Base-by-base conservation (phyloP, 2,888 invertebrate species). In the Spisula solida region DNA sequence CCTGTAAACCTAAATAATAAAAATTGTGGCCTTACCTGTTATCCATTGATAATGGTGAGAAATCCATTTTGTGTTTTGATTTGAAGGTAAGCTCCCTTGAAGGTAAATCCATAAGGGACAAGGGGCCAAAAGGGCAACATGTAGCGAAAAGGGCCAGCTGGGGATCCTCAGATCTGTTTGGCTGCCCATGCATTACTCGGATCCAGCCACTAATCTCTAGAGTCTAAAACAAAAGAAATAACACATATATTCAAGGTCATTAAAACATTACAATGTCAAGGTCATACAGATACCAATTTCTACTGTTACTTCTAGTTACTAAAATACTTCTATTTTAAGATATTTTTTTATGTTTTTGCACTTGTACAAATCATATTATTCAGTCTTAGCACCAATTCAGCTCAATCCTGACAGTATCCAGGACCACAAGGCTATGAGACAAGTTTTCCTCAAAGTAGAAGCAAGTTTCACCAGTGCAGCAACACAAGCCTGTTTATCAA, bases 51-150 rank as follows among this genome's bases (percentile, higher is more conserved):
- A 99, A 98, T 93, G 99, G 97, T 91, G 98, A 98, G 88, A 99
- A 98, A 97, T 99, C 99, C 95, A 99, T 97, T 96, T 99, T 99
- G 97, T 99, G 99, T 97, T 99, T 99, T 97, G 99, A 99, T 97
- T 99, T 99, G 97, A 99, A 99, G 98, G 99, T 99, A 95, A 99
- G 98, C 97, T 99, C 99, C 96, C 99, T 99, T 96, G 99, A 99
- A 6, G 99, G 99, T 93, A 99, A 98, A 97, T 99, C 99, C 88
- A 99, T 97, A 84, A 99, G 97, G 88, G 99, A 99, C 34, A 99
- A 99, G 20, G 99, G 99, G 0, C 99, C 99, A 96, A 99, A 99
- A 0, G 99, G 99, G 4, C 99, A 99, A 97, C 99, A 99, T 87
- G 99, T 98, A 91, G 99, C 99, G 96, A 99, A 99, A 85, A 99